Conservation (phyloP, 1,140 invertebrate genomes). For the Drosophila ercepeae region DNA sequence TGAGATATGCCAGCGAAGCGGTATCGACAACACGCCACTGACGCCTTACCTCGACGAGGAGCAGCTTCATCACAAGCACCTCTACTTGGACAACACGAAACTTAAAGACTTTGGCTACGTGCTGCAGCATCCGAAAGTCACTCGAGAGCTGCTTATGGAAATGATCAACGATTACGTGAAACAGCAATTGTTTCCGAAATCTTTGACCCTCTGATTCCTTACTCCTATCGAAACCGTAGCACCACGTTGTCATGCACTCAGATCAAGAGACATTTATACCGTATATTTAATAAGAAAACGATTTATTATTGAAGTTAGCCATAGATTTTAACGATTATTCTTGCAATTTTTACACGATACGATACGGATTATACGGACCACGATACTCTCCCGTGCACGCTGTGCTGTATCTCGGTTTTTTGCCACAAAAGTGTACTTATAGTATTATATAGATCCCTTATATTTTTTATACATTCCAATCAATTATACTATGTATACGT, state of each 20-base stretch:
- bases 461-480: conserved; percentile 70
- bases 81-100: conserved; percentile 90
- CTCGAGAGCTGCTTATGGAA: conserved; percentile 86
- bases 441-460: conserved; percentile 73
- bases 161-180: conserved; percentile 79
- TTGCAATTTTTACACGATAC: conserved; percentile 61
- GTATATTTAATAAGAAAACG: conserved; percentile 39
- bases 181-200: conserved; percentile 77
- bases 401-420: conserved; percentile 38
- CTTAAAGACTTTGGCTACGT: conserved; percentile 86
- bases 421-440: conserved; percentile 79
- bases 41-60: conserved; percentile 94
- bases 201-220: conserved; percentile 56
- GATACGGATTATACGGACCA: too few relatives aligned
- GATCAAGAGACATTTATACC: conserved; percentile 20
- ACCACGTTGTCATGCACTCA: conserved; percentile 69
- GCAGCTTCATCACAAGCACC: conserved; percentile 90
- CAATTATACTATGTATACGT: conserved; percentile 44
- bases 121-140: conserved; percentile 86
- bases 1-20: conserved; percentile 90
- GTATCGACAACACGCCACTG: conserved; percentile 92
- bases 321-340: conserved; percentile 26
- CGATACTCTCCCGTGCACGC: conserved; percentile 12
- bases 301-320: conserved; percentile 25
- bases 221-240: conserved; percentile 19